phyloP scores from a whole-genome alignment of 2,797 vertebrate genomes.

The Sciurus carolinensis region DNA sequence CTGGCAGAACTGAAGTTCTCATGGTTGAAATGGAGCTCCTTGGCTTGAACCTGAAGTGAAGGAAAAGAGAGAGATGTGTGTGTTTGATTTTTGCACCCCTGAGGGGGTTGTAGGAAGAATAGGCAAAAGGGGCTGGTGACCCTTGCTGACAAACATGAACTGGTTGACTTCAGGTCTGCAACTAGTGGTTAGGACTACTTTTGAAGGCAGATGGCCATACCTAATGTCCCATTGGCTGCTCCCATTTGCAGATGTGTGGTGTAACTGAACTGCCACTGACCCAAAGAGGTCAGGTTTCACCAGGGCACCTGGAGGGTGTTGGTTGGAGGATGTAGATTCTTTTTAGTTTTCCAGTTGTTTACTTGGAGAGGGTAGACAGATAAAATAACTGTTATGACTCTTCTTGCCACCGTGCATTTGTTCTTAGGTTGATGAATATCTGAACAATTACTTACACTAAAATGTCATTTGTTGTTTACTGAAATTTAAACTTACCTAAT shows the following conservation, averaged over 20 bases:
- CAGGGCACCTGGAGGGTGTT: neutral
- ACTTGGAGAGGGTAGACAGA: neutral
- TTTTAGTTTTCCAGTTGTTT: neutral
- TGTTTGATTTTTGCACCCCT: neutral
- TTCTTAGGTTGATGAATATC: no score
- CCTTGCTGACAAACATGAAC: accelerated
- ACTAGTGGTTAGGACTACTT: accelerated
- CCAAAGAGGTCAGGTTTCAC: neutral
- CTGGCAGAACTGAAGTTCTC: neutral
- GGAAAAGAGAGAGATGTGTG: neutral
- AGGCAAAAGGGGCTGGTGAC: accelerated
- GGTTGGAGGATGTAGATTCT: no score
- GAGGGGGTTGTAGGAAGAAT: accelerated
- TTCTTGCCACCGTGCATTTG: neutral
- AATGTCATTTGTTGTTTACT: neutral
- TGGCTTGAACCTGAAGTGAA: neutral
- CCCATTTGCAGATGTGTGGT: accelerated
- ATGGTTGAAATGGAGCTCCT: neutral
- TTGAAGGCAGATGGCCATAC: neutral
- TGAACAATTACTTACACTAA: neutral
- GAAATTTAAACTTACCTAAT: neutral
- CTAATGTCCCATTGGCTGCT: neutral
- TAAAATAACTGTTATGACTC: neutral
- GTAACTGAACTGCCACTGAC: neutral
- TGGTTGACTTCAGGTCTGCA: neutral